phyloP scores from a whole-genome alignment of 2,888 invertebrate genomes.

The Caenorhabditis virilis region DNA sequence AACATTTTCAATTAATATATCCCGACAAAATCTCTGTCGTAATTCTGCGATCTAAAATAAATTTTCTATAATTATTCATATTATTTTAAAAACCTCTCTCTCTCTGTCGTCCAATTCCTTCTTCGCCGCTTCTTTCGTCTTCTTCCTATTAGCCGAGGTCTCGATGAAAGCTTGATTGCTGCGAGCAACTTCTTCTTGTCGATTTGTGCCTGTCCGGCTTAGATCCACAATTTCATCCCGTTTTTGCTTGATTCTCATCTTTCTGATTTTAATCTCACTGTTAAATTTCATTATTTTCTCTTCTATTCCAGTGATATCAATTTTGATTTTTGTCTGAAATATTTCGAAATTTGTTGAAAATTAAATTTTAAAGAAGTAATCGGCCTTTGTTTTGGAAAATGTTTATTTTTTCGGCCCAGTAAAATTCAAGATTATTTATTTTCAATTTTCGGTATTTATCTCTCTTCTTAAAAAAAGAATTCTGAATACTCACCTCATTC shows the following conservation, averaged over 20 bases:
- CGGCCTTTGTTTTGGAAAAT: too few relatives aligned
- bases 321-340: constrained; percentile 12
- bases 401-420: too few relatives aligned
- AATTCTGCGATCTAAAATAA: constrained; percentile 9
- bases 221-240: constrained; percentile 9
- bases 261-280: too few relatives aligned
- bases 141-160: too few relatives aligned
- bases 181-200: background rate
- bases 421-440: too few relatives aligned
- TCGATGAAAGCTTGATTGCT: too few relatives aligned
- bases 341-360: background rate
- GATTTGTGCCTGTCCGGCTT: constrained; percentile 6
- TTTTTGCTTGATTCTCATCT: constrained; percentile 18
- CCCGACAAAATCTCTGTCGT: constrained; percentile 12
- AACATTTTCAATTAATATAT: constrained; percentile 17
- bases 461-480: too few relatives aligned
- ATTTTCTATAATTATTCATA: background rate
- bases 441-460: too few relatives aligned
- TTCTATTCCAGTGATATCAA: constrained; percentile 8
- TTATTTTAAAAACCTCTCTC: background rate
- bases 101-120: background rate
- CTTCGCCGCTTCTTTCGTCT: constrained; percentile 1
- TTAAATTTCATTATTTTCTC: constrained; percentile 10
- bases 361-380: too few relatives aligned
- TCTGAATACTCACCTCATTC: too few relatives aligned